Conservation (phyloP, 2,797 vertebrate genomes). For the Gallinago stenura region DNA sequence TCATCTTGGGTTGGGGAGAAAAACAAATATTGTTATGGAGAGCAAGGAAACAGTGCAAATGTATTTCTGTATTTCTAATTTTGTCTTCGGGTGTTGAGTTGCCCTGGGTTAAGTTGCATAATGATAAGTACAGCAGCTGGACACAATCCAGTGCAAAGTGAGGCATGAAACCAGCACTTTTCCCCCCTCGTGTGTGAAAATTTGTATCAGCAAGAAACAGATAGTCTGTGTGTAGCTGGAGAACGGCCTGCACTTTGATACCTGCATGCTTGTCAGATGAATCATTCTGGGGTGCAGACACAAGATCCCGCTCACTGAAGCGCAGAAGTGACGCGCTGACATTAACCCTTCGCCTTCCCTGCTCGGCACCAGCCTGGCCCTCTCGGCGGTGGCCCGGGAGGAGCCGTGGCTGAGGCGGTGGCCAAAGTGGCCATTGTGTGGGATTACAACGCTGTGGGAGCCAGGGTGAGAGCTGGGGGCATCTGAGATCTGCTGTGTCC, state of each 20-base stretch:
- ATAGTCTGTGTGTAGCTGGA: slow-evolving; percentile 42
- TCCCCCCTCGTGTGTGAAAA: slow-evolving; percentile 55
- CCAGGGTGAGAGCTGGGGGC: no score
- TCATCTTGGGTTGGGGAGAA: background rate
- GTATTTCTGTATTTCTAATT: slow-evolving; percentile 67
- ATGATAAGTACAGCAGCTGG: slow-evolving; percentile 66
- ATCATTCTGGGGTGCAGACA: slow-evolving; percentile 58
- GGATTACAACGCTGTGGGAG: no score
- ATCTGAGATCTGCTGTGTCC: background rate
- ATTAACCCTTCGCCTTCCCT: background rate
- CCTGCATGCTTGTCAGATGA: slow-evolving; percentile 53
- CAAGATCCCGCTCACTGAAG: slow-evolving; percentile 25
- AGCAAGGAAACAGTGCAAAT: slow-evolving; percentile 56
- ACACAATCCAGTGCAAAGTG: slow-evolving; percentile 61
- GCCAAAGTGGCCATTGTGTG: no score
- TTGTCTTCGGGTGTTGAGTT: slow-evolving; percentile 60
- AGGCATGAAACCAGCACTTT: slow-evolving; percentile 58
- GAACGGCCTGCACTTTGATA: slow-evolving; percentile 56
- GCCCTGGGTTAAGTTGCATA: slow-evolving; percentile 63
- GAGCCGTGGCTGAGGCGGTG: no score
- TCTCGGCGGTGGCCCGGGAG: no score
- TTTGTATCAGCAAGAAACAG: slow-evolving; percentile 69
- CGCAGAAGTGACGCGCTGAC: background rate
- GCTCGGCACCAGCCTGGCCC: background rate
- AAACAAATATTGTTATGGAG: slow-evolving; percentile 58